These are phyloP conservation scores for Platycercus adscitus DNA, from an alignment of 2,113 vertebrate species.

Conservation along the genomic window DNA sequence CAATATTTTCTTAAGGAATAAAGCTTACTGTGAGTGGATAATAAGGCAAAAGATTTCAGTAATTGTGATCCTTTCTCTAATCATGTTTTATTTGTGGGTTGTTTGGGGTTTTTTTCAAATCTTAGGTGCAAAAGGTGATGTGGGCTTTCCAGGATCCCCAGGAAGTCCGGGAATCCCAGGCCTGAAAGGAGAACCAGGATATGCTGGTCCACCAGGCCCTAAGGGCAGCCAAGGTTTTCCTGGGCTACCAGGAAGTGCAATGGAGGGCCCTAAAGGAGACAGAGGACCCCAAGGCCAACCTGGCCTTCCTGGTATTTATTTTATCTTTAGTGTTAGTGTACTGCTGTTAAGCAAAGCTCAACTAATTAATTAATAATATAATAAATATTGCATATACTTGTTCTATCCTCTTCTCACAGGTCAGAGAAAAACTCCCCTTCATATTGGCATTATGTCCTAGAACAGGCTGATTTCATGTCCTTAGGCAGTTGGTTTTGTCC, in stretches of 20 bases:
- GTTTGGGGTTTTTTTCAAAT: background rate
- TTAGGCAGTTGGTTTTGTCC: background rate
- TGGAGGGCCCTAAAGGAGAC: conserved; percentile 92
- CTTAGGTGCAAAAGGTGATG: conserved; percentile 87
- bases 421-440: background rate
- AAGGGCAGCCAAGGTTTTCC: conserved; percentile 84
- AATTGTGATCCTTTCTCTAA: background rate
- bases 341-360: background rate
- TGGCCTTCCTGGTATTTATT: conserved; percentile 84
- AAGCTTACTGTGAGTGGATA: background rate
- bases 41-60: background rate
- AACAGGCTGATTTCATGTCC: background rate
- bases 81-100: background rate
- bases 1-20: background rate
- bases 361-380: background rate
- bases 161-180: conserved; percentile 90
- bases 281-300: conserved; percentile 82
- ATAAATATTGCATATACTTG: background rate
- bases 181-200: conserved; percentile 89
- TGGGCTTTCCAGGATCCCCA: conserved; percentile 89
- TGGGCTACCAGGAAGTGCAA: conserved; percentile 80
- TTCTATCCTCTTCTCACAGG: background rate
- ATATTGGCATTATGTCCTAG: background rate
- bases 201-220: conserved; percentile 76
- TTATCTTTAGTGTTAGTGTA: background rate